A percentile compares a stretch with the other conserved stretches of the same genome.
These are phyloP conservation scores for Drosophila fuyamai DNA, from an alignment of 1,140 invertebrate species.

Conservation along the genomic window DNA sequence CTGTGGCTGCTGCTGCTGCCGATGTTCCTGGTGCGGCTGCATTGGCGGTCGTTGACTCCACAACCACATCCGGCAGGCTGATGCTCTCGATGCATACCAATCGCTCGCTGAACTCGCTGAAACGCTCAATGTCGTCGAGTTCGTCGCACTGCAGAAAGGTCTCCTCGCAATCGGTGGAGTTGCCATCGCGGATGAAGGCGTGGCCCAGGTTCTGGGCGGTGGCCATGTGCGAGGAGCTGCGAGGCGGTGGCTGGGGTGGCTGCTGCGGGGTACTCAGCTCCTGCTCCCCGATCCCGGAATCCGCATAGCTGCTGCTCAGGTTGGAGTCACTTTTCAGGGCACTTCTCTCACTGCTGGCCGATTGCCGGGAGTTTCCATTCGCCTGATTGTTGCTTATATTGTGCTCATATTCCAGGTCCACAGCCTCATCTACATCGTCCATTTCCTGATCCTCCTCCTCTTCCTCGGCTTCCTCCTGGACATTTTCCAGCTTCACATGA, in stretches of 20 bases:
- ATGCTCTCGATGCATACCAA: constrained; percentile 84
- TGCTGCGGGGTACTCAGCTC: constrained; percentile 24
- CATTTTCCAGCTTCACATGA: constrained; percentile 77
- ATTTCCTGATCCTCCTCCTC: constrained; percentile 52
- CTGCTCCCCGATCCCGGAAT: constrained; percentile 74
- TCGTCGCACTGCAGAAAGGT: constrained; percentile 79
- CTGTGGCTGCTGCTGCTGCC: constrained; percentile 1
- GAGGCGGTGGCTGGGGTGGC: constrained; percentile 46
- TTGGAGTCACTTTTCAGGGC: constrained; percentile 80
- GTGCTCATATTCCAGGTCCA: constrained; percentile 54
- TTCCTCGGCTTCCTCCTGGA: constrained; percentile 73
- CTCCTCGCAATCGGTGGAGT: constrained; percentile 80
- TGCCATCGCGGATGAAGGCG: constrained; percentile 71
- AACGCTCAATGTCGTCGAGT: constrained; percentile 67
- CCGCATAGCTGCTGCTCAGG: constrained; percentile 77
- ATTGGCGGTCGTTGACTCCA: constrained; percentile 78
- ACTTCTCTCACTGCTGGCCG: constrained; percentile 66
- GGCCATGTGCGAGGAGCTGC: constrained; percentile 39
- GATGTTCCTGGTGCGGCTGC: constrained; percentile 39
- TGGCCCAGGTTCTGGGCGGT: constrained; percentile 27
- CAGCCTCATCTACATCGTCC: constrained; percentile 50
- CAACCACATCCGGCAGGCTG: constrained; percentile 83
- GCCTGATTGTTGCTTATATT: constrained; percentile 19
- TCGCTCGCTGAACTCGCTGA: constrained; percentile 62
- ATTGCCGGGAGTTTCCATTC: constrained; percentile 55